Evolutionary conservation across 2,888 invertebrate species (phyloP).

Genomic region (Glyphotaelius pellucidus): DNA sequence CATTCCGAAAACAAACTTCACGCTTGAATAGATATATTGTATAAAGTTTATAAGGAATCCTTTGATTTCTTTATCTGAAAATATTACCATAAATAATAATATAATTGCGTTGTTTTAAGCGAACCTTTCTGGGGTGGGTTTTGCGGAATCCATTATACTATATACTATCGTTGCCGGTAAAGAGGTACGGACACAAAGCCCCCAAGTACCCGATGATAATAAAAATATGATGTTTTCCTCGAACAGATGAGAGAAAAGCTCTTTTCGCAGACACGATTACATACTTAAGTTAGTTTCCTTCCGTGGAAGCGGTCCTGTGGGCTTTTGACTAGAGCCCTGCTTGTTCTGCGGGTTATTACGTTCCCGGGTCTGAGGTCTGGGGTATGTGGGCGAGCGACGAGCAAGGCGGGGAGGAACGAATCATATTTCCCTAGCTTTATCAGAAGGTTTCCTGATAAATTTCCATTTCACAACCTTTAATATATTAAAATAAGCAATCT

Average conservation of each 20-base stretch:
- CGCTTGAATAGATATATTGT: not conserved
- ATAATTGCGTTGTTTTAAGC: not conserved
- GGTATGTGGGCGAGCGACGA: not conserved
- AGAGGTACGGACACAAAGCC: not conserved
- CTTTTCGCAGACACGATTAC: not conserved
- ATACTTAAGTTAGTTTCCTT: not conserved
- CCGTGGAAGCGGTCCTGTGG: not conserved
- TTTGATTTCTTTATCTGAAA: not conserved
- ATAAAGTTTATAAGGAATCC: not conserved
- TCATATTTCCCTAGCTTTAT: not conserved
- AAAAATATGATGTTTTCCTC: not conserved
- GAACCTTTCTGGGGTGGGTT: not conserved
- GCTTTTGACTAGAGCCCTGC: not conserved
- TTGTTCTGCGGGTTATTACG: not conserved
- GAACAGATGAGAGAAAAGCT: not conserved
- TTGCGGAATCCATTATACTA: not conserved
- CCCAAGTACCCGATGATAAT: not conserved
- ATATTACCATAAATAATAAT: not conserved
- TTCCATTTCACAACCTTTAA: not conserved
- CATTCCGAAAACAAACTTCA: not conserved
- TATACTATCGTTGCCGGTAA: not conserved
- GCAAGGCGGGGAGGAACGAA: not conserved
- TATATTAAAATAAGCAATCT: not conserved
- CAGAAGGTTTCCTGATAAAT: not conserved
- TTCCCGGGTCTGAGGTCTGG: not conserved